These are phyloP conservation scores for Ferdinandea cuprea DNA, from an alignment of 2,888 invertebrate genomes.

Conservation along the genomic window DNA sequence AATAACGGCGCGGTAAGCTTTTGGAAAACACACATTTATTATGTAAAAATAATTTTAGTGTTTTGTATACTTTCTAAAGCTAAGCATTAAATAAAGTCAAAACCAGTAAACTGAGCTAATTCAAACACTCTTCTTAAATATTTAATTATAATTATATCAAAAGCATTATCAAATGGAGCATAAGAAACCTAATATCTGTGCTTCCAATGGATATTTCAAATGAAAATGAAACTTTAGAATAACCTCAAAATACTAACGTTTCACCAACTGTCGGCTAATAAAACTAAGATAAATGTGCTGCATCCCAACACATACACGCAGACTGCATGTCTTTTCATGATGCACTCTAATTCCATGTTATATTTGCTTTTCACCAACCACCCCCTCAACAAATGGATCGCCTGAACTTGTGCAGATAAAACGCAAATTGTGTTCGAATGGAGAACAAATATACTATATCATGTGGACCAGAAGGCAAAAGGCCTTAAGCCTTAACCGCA, in stretches of 20 bases:
- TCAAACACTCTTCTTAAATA: too few species aligned
- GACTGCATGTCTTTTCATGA: neutral
- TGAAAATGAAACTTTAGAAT: conserved; percentile 20
- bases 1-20: too few species aligned
- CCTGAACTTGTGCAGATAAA: conserved; percentile 52
- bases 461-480: conserved; percentile 1
- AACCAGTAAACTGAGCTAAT: too few species aligned
- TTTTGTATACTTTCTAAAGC: too few species aligned
- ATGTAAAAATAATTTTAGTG: too few species aligned
- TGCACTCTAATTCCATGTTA: conserved; percentile 41
- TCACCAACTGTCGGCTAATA: conserved; percentile 37
- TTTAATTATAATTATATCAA: too few species aligned
- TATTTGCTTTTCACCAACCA: conserved; percentile 1
- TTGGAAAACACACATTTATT: too few species aligned
- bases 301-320: neutral
- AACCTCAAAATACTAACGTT: conserved; percentile 3
- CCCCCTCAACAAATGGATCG: conserved; percentile 8
- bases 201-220: neutral
- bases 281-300: conserved; percentile 28
- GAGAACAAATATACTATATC: neutral
- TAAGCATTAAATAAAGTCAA: too few species aligned
- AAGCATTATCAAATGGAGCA: too few species aligned
- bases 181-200: too few species aligned
- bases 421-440: conserved; percentile 52
- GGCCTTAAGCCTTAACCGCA: conserved; percentile 12